Base-by-base conservation (phyloP, 1,140 invertebrate genomes). In the Calosoma granatense region DNA sequence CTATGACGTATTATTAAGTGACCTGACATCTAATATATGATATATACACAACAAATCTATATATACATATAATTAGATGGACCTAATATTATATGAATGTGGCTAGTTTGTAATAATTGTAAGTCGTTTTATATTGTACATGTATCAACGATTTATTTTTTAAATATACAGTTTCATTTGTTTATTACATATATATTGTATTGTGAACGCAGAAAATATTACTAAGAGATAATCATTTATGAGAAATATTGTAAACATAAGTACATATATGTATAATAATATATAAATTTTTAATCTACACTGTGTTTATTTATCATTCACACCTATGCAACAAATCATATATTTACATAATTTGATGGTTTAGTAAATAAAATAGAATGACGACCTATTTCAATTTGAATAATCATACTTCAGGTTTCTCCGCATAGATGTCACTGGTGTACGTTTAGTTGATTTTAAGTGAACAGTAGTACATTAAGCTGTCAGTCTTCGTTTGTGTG, bases 201-300 rank as follows among this genome's bases (percentile, higher is more conserved):
- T 11, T 47, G 41, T 47, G 41, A 47, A 47, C 41, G 41, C 41
- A 47, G 41, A 47, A 47, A 47, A 9, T 47, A 47, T 47, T 47
- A 12, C 3, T 17, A 47, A 47, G 41, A 47, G 15, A 47, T 47
- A 47, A 47, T 47, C 41, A 47, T 47, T 9, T 12, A 30, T 30
- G 26, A 30, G 14, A 30, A 30, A 6, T 30, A 47, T 47, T 47
- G 17, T 47, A 47, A 47, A 17, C 41, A 47, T 47, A 47, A 47
- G 6, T 47, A 47, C 41, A 47, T 47, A 47, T 47, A 47, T 47
- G 9, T 47, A 47, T 47, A 47, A 36, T 36, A n/a, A 47, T 47
- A 47, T 47, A 47, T 47, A 47, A 47, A 47, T 47, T 47, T 47
- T 47, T 47, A 47, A 47, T 47, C 41, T 47, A 47, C 17, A 6